These are phyloP conservation scores for Squalus acanthias DNA, from an alignment of 2,797 vertebrate genomes.

Conservation along the genomic window DNA sequence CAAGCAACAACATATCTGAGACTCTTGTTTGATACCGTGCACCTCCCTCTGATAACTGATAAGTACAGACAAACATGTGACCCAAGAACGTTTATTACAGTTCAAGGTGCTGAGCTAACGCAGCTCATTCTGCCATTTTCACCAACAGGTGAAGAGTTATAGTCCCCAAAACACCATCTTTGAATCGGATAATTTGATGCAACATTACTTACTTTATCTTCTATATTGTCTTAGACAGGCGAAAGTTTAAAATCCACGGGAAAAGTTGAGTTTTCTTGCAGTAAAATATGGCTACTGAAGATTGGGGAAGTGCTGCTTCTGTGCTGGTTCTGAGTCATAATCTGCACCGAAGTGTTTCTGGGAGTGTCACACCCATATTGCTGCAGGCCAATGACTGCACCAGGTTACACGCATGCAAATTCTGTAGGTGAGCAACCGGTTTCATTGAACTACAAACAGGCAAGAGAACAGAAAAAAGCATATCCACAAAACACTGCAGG, in stretches of 20 bases:
- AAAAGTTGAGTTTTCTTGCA: conserved; percentile 53
- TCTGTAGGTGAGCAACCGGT: conserved; percentile 52
- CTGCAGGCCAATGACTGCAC: conserved; percentile 57
- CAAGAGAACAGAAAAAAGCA: conserved; percentile 40
- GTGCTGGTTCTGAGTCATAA: conserved; percentile 66
- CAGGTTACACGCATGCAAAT: conserved; percentile 59
- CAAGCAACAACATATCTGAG: background rate
- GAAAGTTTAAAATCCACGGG: conserved; percentile 44
- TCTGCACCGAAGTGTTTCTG: conserved; percentile 61
- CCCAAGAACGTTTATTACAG: conserved; percentile 41
- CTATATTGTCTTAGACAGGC: conserved; percentile 43
- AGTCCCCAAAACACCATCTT: conserved; percentile 35
- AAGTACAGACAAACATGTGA: conserved; percentile 48
- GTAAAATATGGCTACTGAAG: conserved; percentile 67
- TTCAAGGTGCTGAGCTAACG: background rate
- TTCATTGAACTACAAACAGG: background rate
- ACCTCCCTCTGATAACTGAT: background rate
- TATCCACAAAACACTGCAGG: conserved; percentile 37
- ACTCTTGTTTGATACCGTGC: background rate
- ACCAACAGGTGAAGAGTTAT: conserved; percentile 45
- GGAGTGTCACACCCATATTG: conserved; percentile 62
- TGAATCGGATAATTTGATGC: conserved; percentile 28
- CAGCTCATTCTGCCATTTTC: conserved; percentile 48
- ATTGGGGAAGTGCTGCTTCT: conserved; percentile 66
- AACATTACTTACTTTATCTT: conserved; percentile 44